A percentile compares a stretch with the other conserved stretches of the same genome.
These are phyloP conservation scores for Linnaemya vulpina DNA, from an alignment of 2,888 invertebrate species.

Conservation along the genomic window DNA sequence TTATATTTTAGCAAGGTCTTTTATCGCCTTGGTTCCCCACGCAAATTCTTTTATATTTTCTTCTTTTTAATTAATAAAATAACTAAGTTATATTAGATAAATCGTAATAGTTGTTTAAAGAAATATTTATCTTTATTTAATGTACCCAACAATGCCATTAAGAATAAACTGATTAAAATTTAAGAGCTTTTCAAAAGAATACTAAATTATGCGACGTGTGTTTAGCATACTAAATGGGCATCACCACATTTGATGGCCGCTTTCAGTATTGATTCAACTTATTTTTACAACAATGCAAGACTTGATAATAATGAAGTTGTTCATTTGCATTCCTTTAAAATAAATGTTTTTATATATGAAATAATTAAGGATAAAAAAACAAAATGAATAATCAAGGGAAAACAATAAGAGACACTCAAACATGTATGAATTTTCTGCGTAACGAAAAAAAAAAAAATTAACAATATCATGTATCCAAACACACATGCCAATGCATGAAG, in stretches of 20 bases:
- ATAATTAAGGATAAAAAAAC: not conserved
- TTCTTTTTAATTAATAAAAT: constrained; percentile 4
- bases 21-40: not conserved
- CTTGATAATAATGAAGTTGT: constrained; percentile 45
- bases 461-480: constrained; percentile 1
- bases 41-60: not conserved
- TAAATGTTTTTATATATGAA: constrained; percentile 49
- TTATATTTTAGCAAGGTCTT: not conserved
- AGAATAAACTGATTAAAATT: constrained; percentile 62
- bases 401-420: constrained; percentile 35
- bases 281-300: constrained; percentile 11
- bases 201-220: constrained; percentile 25
- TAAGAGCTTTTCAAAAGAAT: constrained; percentile 51
- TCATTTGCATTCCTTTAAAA: constrained; percentile 55
- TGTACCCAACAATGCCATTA: constrained; percentile 4
- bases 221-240: constrained; percentile 54
- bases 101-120: constrained; percentile 37
- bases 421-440: constrained; percentile 21
- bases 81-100: constrained; percentile 28
- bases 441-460: not conserved
- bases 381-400: constrained; percentile 29
- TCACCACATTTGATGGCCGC: constrained; percentile 1
- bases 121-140: constrained; percentile 43
- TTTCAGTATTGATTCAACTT: not conserved
- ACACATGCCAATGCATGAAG: constrained; percentile 20